Conservation (phyloP, 1,140 invertebrate species). For the Nylanderia fulva region DNA sequence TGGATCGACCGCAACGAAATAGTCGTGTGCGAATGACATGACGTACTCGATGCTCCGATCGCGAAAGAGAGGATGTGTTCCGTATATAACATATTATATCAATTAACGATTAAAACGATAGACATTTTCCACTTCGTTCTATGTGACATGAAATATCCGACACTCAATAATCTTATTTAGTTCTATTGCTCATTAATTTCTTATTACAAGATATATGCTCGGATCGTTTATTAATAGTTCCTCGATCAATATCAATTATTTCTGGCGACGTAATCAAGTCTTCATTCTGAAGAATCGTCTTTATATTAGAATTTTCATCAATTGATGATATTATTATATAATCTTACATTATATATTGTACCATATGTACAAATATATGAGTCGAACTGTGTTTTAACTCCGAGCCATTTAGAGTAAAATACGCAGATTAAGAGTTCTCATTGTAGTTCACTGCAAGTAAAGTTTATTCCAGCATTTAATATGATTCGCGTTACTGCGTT, state of each 20-base stretch:
- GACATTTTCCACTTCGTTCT: neutral
- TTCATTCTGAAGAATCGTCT: neutral
- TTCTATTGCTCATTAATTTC: neutral
- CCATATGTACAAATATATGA: too few relatives aligned
- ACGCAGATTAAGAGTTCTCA: neutral
- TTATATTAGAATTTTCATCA: neutral
- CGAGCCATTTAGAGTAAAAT: slow-evolving; percentile 1
- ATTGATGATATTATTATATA: neutral
- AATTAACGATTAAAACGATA: neutral
- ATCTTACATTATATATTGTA: too few relatives aligned
- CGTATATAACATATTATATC: neutral
- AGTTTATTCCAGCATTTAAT: slow-evolving; percentile 33
- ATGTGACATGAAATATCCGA: neutral
- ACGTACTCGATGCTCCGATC: neutral
- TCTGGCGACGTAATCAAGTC: neutral
- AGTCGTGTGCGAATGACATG: slow-evolving; percentile 26
- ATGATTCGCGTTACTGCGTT: slow-evolving; percentile 17
- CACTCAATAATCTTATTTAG: neutral
- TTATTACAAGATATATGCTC: neutral
- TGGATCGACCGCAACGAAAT: neutral
- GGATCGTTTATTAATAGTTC: neutral
- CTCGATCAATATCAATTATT: neutral
- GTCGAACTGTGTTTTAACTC: neutral
- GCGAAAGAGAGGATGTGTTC: neutral
- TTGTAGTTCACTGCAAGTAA: neutral